Percentiles rank a stretch among this genome's conserved stretches.
These are phyloP conservation scores for Gorsachius magnificus DNA, from an alignment of 2,797 vertebrate species.

Conservation along the genomic window DNA sequence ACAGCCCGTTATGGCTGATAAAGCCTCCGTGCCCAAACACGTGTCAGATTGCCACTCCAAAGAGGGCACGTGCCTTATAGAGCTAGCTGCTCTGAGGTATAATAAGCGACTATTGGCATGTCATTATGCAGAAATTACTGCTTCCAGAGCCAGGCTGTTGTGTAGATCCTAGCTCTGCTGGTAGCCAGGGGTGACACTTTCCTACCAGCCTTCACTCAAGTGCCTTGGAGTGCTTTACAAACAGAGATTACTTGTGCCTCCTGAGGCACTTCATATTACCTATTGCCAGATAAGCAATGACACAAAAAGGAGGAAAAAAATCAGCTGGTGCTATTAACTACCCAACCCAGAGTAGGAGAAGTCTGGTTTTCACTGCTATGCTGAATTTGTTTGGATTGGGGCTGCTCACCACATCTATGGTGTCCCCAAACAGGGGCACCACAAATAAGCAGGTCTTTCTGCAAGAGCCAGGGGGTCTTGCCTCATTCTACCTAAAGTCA, in stretches of 20 bases:
- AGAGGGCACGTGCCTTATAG: background rate
- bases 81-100: background rate
- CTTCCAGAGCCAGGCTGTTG: background rate
- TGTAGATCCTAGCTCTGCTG: background rate
- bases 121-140: background rate
- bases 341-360: background rate
- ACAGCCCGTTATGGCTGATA: background rate
- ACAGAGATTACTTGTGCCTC: constrained; percentile 1
- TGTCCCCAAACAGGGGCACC: background rate
- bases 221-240: constrained; percentile 24
- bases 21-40: background rate
- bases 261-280: background rate
- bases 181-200: background rate
- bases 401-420: background rate
- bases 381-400: background rate
- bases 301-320: background rate
- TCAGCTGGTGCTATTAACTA: background rate
- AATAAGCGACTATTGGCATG: background rate
- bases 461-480: background rate
- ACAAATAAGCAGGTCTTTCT: background rate
- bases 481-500: background rate
- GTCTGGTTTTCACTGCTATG: background rate
- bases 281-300: background rate
- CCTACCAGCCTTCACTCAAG: background rate
- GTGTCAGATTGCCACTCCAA: background rate